Evolutionary conservation across 1,140 invertebrate species (phyloP), one percentile per base, ranked within the genome.

Genomic region (Euwallacea similis): DNA sequence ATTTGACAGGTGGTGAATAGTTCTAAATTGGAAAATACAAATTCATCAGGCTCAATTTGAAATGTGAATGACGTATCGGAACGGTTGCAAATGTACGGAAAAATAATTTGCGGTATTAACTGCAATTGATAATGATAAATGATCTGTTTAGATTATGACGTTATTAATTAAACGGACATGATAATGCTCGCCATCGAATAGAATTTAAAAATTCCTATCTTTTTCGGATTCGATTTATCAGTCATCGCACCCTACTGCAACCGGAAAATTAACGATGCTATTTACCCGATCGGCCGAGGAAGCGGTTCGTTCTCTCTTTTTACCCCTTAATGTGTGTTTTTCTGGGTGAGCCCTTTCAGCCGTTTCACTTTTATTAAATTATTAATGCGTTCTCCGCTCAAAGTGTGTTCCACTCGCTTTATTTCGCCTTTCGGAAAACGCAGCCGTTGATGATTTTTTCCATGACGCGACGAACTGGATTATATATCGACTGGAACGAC

Each of bases 291-390:
- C 59, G 59, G 10, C 62, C 33, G 62, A 13, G 10, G 8, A 41
- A 42, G 42, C 33, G 21, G 55, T n/a, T 58, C 16, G 10, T 11
- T 61, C 42, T n/a, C 59, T 33, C 62, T 50, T 64, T 64, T 64
- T 33, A 64, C 43, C n/a, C 50, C 53, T 53, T 66, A 66, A 66
- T 66, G 65, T 59, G 65, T 56, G 65, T 66, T 66, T 66, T 66
- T 66, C 65, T 59, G 53, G 65, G 50, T 44, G 65, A 66, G 65
- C 53, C 62, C 41, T 66, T 66, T 66, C 65, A 66, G 53, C 33
- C 65, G 65, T 9, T 66, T 66, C 65, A 59, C 50, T 66, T 65
- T 65, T 65, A 66, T 66, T 66, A 66, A 66, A 66, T 66, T 66
- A 66, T 66, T 66, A 66, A 66, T 66, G 65, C 65, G 33, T 59